Base-by-base conservation (phyloP, 2,113 vertebrate species). In the Tringa solitaria region DNA sequence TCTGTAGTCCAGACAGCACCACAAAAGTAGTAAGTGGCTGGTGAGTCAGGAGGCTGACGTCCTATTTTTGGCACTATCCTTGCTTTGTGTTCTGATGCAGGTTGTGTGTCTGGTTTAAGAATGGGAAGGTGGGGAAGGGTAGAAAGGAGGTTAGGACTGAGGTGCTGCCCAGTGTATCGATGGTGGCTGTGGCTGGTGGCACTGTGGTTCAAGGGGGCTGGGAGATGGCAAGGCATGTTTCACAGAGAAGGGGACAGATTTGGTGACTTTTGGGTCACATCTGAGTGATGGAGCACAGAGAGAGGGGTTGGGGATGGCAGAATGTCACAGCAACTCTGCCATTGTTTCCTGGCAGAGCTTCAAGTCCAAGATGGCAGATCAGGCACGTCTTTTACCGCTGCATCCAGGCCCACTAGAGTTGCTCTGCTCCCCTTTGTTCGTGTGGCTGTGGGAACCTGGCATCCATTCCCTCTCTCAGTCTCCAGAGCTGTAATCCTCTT, bases 361-460 rank as follows among this genome's bases (percentile, higher is more conserved):
- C 10, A 35, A 51, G 41, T 75, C 45, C 12, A 48, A 51, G 77
- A 8, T 59, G 48, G 16, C 27, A 72, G 41, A 8, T 84, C 2
- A 63, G 60, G 64, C 37, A 30, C 0, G 1, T 43, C 33, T 69
- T 54, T 53, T 57, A 9, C 53, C 28, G 24, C 26, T 14, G 10
- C 14, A 53, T 79, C 67, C 33, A 63, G 41, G 27, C 72, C 46
- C 32, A 15, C 73, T 87, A 54, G 46, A 64, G 54, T 35, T 79
- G 50, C 26, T 87, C 45, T 6, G 19, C 33, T 89, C 43, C 43
- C 17, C 46, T 95, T 67, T 73, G 67, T 92, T 93, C 1, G 0
- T 0, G 2, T 87, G 83, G 76, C 57, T 96, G 65, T 95, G 96
- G 82, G 96, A 96, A 96, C 57, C 76, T 95, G 51, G 75, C 54